Evolutionary conservation across 1,140 invertebrate species (phyloP).

Genomic region (Drosophila hydei): DNA sequence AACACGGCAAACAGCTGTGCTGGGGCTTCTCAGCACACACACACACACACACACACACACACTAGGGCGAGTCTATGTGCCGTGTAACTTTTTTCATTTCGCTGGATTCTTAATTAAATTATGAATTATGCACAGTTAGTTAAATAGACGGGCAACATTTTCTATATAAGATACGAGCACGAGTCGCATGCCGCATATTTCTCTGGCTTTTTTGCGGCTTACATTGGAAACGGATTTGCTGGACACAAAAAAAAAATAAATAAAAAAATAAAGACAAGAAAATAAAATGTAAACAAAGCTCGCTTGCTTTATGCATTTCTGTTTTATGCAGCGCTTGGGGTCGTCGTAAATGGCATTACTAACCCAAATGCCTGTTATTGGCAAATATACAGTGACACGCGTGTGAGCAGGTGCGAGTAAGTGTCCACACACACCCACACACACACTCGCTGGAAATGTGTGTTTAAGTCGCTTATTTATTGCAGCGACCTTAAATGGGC

Average conservation of each 20-base stretch:
- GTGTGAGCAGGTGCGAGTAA: slow-evolving; percentile 17
- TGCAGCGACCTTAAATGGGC: slow-evolving; percentile 54
- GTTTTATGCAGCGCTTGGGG: slow-evolving; percentile 43
- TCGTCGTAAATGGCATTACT: slow-evolving; percentile 62
- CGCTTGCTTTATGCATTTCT: slow-evolving; percentile 48
- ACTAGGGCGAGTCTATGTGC: slow-evolving; percentile 34
- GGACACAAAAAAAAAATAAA: slow-evolving; percentile 7
- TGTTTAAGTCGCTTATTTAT: slow-evolving; percentile 60
- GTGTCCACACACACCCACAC: slow-evolving; percentile 14
- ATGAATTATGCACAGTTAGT: slow-evolving; percentile 76
- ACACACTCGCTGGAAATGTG: neutral
- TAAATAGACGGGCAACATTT: slow-evolving; percentile 61
- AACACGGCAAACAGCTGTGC: slow-evolving; percentile 71
- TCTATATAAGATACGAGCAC: slow-evolving; percentile 27
- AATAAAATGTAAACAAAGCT: slow-evolving; percentile 41
- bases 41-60: slow-evolving; percentile 30
- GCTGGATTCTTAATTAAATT: slow-evolving; percentile 76
- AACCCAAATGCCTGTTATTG: slow-evolving; percentile 63
- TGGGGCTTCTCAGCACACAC: slow-evolving; percentile 50
- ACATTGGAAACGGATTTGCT: slow-evolving; percentile 53
- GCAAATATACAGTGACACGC: slow-evolving; percentile 24
- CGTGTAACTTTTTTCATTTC: slow-evolving; percentile 61
- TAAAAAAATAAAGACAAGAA: no score
- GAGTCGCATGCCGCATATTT: slow-evolving; percentile 25
- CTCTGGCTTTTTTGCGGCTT: slow-evolving; percentile 46